Percentiles rank a stretch among this genome's conserved stretches.
phyloP scores from a whole-genome alignment of 2,113 vertebrate genomes.

The Phaethon lepturus region DNA sequence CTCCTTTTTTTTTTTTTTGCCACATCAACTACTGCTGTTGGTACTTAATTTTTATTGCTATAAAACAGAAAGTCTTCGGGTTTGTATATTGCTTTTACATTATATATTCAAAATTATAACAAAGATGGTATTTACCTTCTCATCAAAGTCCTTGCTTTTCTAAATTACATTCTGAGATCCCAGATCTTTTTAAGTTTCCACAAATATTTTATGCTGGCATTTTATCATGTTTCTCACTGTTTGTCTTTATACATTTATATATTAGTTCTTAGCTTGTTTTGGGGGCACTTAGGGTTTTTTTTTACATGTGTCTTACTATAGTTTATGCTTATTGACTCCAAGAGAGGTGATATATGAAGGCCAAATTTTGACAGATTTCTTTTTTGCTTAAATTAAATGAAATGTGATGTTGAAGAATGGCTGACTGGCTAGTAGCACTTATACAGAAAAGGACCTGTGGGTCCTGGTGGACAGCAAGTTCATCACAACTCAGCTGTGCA shows the following conservation, averaged over 20 bases:
- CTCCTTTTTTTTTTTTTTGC: background rate
- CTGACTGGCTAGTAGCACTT: background rate
- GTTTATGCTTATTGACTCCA: background rate
- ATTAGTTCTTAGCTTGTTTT: background rate
- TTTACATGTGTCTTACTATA: background rate
- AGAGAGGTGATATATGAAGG: background rate
- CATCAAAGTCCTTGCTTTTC: background rate
- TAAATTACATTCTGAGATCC: background rate
- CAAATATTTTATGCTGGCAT: background rate
- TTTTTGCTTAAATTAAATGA: background rate
- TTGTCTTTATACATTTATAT: background rate
- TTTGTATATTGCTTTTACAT: background rate
- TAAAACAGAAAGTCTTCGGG: background rate
- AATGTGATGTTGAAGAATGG: background rate
- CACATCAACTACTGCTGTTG: background rate
- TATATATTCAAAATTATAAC: background rate
- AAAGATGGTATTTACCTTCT: background rate
- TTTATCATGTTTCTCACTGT: background rate
- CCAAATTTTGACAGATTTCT: background rate
- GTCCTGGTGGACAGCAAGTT: background rate
- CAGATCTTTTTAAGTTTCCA: background rate
- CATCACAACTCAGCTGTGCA: background rate
- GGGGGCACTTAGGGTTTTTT: fast-evolving
- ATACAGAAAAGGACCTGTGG: background rate
- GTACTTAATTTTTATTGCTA: background rate